Evolutionary conservation across 2,113 vertebrate genomes (phyloP), one percentile per base, ranked within the genome.

Genomic region (Oncorhynchus gorbuscha): DNA sequence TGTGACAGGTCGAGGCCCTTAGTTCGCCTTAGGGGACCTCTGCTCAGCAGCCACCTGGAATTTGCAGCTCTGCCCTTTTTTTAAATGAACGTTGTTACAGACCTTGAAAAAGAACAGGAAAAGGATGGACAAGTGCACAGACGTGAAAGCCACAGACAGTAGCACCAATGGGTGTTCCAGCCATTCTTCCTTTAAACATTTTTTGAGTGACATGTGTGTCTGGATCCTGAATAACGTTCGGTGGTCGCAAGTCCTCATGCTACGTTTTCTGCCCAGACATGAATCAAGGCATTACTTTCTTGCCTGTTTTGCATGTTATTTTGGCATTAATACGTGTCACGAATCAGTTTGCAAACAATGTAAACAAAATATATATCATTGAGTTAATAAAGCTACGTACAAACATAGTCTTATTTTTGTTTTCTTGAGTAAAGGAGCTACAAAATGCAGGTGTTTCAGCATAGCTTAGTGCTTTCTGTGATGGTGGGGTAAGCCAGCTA

Each of bases 1-100:
- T 77, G 79, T 68, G 83, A 91, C 86, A 86, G 83, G 82, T 88
- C 81, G 85, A 83, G 70, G 81, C 87, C 89, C 86, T 90, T 90
- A 89, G 76, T 80, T 65, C 78, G 87, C 88, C 89, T 62, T 35
- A 77, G 84, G 83, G 86, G 67, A 83, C 69, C 75, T 58, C 76
- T 45, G 32, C 49, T 51, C 14, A 55, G 69, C 81, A 87, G 84
- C 91, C 89, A 80, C 65, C 76, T 69, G 61, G 83, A 86, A 89
- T 89, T 87, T 90, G 78, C 83, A 80, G 74, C 80, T 5, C 73
- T 88, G 84, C 72, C 87, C 87, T 89, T 45, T 45, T 45, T 72
- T 85, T 82, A 86, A 79, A 45, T 77, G 79, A 87, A 64, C 20
- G 80, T 86, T 4, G 32, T 20, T 20, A n/a, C 51, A 72, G 39